Evolutionary conservation across 2,113 vertebrate species (phyloP).

Genomic region (Macrotus californicus): DNA sequence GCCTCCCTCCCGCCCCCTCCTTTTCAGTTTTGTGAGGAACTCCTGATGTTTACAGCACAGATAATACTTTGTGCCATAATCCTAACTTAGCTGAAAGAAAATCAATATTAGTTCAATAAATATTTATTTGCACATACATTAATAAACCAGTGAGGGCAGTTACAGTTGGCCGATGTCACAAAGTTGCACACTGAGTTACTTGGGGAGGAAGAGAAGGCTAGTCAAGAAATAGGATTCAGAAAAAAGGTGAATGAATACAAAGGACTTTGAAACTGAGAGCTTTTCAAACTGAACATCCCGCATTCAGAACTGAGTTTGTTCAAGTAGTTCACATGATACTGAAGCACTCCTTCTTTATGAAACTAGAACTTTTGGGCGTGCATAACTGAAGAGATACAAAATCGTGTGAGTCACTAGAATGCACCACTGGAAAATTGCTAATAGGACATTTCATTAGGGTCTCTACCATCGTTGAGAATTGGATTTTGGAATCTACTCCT

Average conservation of each 20-base stretch:
- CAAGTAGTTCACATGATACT: conserved; percentile 89
- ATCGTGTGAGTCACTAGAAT: background rate
- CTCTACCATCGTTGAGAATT: conserved; percentile 33
- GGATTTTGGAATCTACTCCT: conserved; percentile 62
- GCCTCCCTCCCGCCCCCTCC: conserved; percentile 20
- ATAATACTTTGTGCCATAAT: conserved; percentile 82
- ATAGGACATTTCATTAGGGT: conserved; percentile 59
- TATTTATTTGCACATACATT: conserved; percentile 84
- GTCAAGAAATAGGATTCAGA: conserved; percentile 71
- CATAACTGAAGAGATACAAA: conserved; percentile 56
- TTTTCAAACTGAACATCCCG: conserved; percentile 84
- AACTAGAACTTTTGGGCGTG: conserved; percentile 60
- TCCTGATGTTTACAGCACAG: conserved; percentile 87
- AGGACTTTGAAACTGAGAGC: conserved; percentile 78
- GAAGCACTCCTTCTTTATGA: conserved; percentile 89
- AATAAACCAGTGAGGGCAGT: conserved; percentile 80
- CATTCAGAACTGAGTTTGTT: conserved; percentile 86
- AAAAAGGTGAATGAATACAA: conserved; percentile 84
- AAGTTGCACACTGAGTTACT: conserved; percentile 86
- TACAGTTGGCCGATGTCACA: conserved; percentile 70
- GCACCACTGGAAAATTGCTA: conserved; percentile 49
- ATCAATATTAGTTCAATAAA: conserved; percentile 75
- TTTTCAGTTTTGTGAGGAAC: conserved; percentile 80
- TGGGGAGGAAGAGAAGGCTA: conserved; percentile 18
- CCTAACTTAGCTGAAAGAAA: conserved; percentile 78